Percentiles rank a stretch among this genome's conserved stretches.
Conservation (phyloP, 1,140 invertebrate genomes). For the Ceratosolen solmsi region DNA sequence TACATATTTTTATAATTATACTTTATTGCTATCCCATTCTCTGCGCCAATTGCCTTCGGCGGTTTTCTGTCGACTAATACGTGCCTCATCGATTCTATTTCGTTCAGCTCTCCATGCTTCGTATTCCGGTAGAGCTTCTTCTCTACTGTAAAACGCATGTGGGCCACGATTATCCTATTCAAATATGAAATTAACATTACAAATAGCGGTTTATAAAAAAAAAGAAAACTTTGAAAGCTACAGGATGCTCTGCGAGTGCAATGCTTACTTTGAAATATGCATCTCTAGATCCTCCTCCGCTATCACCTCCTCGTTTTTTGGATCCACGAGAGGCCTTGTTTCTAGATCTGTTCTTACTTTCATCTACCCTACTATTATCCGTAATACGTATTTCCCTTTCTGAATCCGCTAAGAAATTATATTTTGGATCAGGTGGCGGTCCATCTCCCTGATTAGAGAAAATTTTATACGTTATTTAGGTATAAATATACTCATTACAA, state of each 20-base stretch:
- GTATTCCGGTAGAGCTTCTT: constrained; percentile 66
- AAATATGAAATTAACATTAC: no score
- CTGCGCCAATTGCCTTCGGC: constrained; percentile 73
- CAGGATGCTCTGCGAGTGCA: no score
- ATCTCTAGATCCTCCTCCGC: constrained; percentile 57
- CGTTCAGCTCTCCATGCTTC: constrained; percentile 73
- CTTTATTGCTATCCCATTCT: constrained; percentile 74
- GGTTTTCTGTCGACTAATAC: constrained; percentile 71
- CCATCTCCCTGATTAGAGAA: constrained; percentile 64
- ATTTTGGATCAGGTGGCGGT: constrained; percentile 73
- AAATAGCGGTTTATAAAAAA: no score
- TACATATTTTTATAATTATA: constrained; percentile 49
- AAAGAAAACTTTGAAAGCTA: no score
- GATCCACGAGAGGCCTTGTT: constrained; percentile 56
- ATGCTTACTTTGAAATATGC: constrained; percentile 58
- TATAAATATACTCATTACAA: neutral
- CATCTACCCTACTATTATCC: constrained; percentile 57
- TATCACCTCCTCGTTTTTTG: constrained; percentile 58
- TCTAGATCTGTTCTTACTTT: constrained; percentile 59
- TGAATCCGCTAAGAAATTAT: constrained; percentile 72
- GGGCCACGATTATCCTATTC: constrained; percentile 52
- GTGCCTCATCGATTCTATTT: constrained; percentile 72
- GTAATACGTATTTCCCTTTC: constrained; percentile 65
- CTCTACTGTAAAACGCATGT: constrained; percentile 53
- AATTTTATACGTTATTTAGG: constrained; percentile 30